Percentiles rank a stretch among this genome's conserved stretches.
These are phyloP conservation scores for Lagocephalus sceleratus DNA, from an alignment of 2,797 vertebrate genomes.

Conservation along the genomic window DNA sequence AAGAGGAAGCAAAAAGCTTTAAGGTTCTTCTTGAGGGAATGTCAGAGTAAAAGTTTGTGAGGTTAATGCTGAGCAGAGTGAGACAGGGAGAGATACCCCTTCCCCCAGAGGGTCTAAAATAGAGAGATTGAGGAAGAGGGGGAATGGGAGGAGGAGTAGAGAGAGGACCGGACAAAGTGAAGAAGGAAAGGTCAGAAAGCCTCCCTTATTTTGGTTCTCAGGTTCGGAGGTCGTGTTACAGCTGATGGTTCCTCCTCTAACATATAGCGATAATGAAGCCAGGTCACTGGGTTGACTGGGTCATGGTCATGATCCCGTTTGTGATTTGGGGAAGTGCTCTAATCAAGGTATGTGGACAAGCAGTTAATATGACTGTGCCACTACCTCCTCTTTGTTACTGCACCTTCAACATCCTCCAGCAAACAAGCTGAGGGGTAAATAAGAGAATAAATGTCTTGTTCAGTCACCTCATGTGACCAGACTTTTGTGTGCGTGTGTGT, in stretches of 20 bases:
- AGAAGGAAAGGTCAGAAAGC: slow-evolving; percentile 18
- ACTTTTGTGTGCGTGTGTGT: slow-evolving; percentile 20
- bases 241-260: slow-evolving; percentile 25
- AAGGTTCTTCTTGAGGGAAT: slow-evolving; percentile 28
- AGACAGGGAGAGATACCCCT: slow-evolving; percentile 33
- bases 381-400: slow-evolving; percentile 12
- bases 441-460: slow-evolving; percentile 40
- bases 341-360: too few relatives aligned
- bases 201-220: slow-evolving; percentile 5
- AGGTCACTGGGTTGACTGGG: too few relatives aligned
- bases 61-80: slow-evolving; percentile 12
- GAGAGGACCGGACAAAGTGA: slow-evolving; percentile 5
- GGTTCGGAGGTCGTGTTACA: slow-evolving; percentile 27
- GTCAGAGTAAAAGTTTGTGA: slow-evolving; percentile 19
- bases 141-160: slow-evolving; percentile 7
- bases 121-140: slow-evolving; percentile 34
- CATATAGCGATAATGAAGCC: too few relatives aligned
- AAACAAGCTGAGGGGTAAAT: slow-evolving; percentile 45
- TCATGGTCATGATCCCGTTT: too few relatives aligned
- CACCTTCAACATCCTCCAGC: slow-evolving; percentile 4
- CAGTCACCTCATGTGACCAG: slow-evolving; percentile 5
- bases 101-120: slow-evolving; percentile 56
- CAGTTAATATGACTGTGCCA: too few relatives aligned
- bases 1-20: slow-evolving; percentile 37
- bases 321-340: too few relatives aligned